These are phyloP conservation scores for Teleiodes luculella DNA, from an alignment of 2,888 invertebrate species.

Conservation along the genomic window DNA sequence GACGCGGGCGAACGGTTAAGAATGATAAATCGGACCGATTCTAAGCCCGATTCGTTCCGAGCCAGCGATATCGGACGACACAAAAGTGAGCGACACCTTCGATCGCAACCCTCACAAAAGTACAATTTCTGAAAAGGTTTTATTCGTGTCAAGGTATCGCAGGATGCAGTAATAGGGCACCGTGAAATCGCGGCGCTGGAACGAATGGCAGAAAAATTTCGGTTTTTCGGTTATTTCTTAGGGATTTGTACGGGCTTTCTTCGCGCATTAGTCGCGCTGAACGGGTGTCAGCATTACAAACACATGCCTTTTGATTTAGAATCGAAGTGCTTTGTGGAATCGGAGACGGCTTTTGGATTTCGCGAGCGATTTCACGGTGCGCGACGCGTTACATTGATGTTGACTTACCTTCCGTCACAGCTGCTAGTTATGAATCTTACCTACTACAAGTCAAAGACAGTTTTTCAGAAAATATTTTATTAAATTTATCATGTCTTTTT, in stretches of 20 bases:
- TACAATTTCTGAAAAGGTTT: constrained; percentile 21
- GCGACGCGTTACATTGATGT: constrained; percentile 76
- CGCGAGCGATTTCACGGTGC: constrained; percentile 70
- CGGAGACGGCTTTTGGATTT: constrained; percentile 70
- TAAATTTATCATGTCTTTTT: not conserved
- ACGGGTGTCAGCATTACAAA: constrained; percentile 76
- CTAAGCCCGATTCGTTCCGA: constrained; percentile 71
- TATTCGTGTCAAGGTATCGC: constrained; percentile 26
- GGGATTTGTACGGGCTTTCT: constrained; percentile 78
- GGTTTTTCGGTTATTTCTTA: constrained; percentile 80
- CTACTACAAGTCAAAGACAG: constrained; percentile 31
- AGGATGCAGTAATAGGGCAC: constrained; percentile 63
- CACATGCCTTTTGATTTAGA: constrained; percentile 73
- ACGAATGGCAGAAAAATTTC: constrained; percentile 78
- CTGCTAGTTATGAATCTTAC: constrained; percentile 60
- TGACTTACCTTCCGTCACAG: constrained; percentile 79
- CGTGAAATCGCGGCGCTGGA: constrained; percentile 69
- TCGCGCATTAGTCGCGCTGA: constrained; percentile 69
- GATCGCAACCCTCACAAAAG: constrained; percentile 18
- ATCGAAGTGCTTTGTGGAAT: constrained; percentile 51
- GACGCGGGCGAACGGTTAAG: constrained; percentile 61
- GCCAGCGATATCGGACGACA: constrained; percentile 45
- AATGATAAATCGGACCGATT: constrained; percentile 73
- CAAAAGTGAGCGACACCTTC: constrained; percentile 62
- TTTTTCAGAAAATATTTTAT: constrained; percentile 18